Percentiles rank a stretch among this genome's conserved stretches.
These are phyloP conservation scores for Rhorus exstirpatorius DNA, from an alignment of 2,888 invertebrate species.

Conservation along the genomic window DNA sequence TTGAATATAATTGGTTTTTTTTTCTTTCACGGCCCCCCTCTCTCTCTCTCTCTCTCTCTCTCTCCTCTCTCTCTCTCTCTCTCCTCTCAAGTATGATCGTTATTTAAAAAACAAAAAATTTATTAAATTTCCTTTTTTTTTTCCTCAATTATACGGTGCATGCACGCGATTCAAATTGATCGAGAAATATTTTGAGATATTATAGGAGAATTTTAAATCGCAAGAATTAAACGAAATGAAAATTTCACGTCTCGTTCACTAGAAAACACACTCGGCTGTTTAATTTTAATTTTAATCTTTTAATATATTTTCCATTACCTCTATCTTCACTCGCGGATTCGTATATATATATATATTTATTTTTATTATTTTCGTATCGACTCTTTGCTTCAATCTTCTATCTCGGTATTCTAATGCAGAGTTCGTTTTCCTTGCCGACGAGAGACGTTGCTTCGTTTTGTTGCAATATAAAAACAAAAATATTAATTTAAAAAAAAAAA, in stretches of 20 bases:
- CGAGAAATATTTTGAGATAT: constrained; percentile 54
- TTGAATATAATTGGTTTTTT: constrained; percentile 14
- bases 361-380: constrained; percentile 42
- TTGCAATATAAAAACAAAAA: constrained; percentile 2
- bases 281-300: constrained; percentile 28
- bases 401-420: constrained; percentile 16
- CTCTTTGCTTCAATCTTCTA: constrained; percentile 21
- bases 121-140: constrained; percentile 7
- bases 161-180: constrained; percentile 21
- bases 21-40: too few relatives aligned
- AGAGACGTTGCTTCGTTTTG: constrained; percentile 48
- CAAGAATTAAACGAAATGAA: constrained; percentile 51
- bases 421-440: constrained; percentile 21
- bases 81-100: constrained; percentile 39
- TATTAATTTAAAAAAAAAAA: constrained; percentile 23
- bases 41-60: too few relatives aligned
- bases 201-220: constrained; percentile 46
- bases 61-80: neutral
- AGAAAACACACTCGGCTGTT: constrained; percentile 63
- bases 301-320: neutral
- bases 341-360: neutral
- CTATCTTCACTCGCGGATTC: constrained; percentile 1
- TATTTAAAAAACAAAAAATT: constrained; percentile 30
- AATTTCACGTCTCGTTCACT: constrained; percentile 60
- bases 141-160: constrained; percentile 40